Evolutionary conservation across 2,888 invertebrate species (phyloP).

Genomic region (Sinopyrophorus schimmeli): DNA sequence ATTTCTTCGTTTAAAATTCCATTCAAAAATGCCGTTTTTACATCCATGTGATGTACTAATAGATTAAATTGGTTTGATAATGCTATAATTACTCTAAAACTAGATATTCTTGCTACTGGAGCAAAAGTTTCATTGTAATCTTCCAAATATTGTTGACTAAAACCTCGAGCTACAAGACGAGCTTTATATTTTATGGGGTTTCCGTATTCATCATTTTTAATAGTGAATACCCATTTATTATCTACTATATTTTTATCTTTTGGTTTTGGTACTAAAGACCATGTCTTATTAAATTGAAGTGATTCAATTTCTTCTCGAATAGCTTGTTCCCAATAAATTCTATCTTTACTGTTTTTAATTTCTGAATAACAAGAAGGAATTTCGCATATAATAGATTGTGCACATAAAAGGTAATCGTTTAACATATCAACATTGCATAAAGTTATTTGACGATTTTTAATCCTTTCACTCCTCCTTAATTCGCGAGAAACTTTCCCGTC

Average conservation of each 20-base stretch:
- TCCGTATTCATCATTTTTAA: conserved; percentile 1
- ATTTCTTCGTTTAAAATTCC: conserved; percentile 36
- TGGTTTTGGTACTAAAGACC: conserved; percentile 1
- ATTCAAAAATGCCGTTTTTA: conserved; percentile 40
- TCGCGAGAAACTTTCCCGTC: too few relatives aligned
- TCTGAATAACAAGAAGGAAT: conserved; percentile 23
- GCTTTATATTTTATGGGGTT: conserved; percentile 9
- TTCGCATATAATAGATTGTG: neutral
- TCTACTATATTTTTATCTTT: neutral
- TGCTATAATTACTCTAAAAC: conserved; percentile 33
- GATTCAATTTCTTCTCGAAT: conserved; percentile 33
- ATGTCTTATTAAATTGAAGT: conserved; percentile 3
- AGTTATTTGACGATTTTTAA: conserved; percentile 16
- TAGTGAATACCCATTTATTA: conserved; percentile 34
- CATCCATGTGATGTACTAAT: conserved; percentile 37
- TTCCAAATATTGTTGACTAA: neutral
- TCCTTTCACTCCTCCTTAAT: conserved; percentile 31
- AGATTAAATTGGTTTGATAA: conserved; percentile 31
- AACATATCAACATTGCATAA: too few relatives aligned
- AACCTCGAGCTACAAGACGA: conserved; percentile 1
- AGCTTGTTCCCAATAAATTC: conserved; percentile 28
- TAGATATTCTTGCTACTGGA: conserved; percentile 26
- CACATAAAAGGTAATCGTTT: neutral
- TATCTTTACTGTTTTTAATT: conserved; percentile 28
- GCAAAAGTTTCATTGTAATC: conserved; percentile 27